Percentiles rank a stretch among this genome's conserved stretches.
These are phyloP conservation scores for Acanthochromis polyacanthus DNA, from an alignment of 2,113 vertebrate species.

Conservation along the genomic window DNA sequence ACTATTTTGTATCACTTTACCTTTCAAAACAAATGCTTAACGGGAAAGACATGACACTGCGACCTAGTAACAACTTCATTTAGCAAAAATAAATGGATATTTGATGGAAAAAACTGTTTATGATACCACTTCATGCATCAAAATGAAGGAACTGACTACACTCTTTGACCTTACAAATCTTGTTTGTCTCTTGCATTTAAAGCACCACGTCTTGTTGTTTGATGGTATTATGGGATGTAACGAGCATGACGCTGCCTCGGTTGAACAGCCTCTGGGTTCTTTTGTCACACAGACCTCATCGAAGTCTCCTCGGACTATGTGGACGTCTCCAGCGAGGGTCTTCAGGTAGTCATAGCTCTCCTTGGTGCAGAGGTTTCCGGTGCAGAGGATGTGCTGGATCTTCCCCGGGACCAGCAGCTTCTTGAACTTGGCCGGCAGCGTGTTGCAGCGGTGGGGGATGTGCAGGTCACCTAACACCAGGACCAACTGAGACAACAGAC, in stretches of 20 bases:
- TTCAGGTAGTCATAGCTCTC: constrained; percentile 99
- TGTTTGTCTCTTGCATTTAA: no score
- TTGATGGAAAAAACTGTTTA: no score
- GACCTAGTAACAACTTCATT: no score
- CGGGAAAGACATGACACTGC: no score
- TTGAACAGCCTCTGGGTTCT: no score
- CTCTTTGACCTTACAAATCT: no score
- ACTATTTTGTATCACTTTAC: no score
- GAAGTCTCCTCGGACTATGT: constrained; percentile 98
- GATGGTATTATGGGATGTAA: background rate
- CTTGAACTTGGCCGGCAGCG: constrained; percentile 98
- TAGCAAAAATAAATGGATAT: no score
- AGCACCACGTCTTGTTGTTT: background rate
- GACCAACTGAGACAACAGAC: constrained; percentile 90
- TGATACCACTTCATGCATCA: no score
- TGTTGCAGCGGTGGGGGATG: constrained; percentile 98
- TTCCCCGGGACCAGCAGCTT: constrained; percentile 98
- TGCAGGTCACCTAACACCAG: constrained; percentile 98
- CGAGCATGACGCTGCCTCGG: background rate
- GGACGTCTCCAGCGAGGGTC: constrained; percentile 98
- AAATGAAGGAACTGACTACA: no score
- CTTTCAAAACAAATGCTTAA: no score
- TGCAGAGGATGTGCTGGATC: constrained; percentile 99
- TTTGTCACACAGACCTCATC: constrained; percentile 89
- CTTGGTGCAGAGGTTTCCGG: constrained; percentile 98